These are phyloP conservation scores for Enteromius afrohamiltoni DNA, from an alignment of 2,797 vertebrate species.

Conservation along the genomic window DNA sequence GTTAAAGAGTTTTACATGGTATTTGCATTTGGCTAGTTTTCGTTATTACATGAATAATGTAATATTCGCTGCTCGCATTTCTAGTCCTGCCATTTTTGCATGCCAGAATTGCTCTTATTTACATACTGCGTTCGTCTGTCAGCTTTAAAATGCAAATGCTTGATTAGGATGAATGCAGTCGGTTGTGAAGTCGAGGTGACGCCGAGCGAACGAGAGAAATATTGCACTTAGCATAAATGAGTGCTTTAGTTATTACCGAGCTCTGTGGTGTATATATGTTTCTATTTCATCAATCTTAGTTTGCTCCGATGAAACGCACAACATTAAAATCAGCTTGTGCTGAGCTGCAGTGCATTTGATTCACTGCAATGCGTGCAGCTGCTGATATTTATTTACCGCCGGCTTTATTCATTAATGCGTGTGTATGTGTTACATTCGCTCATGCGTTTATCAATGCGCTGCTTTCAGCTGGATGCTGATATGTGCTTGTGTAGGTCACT, in stretches of 20 bases:
- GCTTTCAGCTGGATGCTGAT: slow-evolving; percentile 19
- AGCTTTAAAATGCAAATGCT: slow-evolving; percentile 30
- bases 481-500: slow-evolving; percentile 28
- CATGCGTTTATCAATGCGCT: slow-evolving; percentile 8
- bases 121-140: slow-evolving; percentile 44
- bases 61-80: slow-evolving; percentile 2
- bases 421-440: slow-evolving; percentile 12
- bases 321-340: slow-evolving; percentile 15
- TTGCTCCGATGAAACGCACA: slow-evolving; percentile 1
- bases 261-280: neutral
- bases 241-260: slow-evolving; percentile 37
- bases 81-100: neutral
- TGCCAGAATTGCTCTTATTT: slow-evolving; percentile 37
- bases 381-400: neutral
- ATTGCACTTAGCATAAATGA: neutral
- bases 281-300: slow-evolving; percentile 53
- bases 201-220: neutral
- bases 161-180: slow-evolving; percentile 48
- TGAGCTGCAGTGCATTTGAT: neutral
- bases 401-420: neutral
- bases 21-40: slow-evolving; percentile 36
- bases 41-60: slow-evolving; percentile 48
- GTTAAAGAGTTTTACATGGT: slow-evolving; percentile 18
- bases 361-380: neutral
- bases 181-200: neutral